These are phyloP conservation scores for Puma concolor DNA, from an alignment of 2,113 vertebrate genomes.

Conservation along the genomic window DNA sequence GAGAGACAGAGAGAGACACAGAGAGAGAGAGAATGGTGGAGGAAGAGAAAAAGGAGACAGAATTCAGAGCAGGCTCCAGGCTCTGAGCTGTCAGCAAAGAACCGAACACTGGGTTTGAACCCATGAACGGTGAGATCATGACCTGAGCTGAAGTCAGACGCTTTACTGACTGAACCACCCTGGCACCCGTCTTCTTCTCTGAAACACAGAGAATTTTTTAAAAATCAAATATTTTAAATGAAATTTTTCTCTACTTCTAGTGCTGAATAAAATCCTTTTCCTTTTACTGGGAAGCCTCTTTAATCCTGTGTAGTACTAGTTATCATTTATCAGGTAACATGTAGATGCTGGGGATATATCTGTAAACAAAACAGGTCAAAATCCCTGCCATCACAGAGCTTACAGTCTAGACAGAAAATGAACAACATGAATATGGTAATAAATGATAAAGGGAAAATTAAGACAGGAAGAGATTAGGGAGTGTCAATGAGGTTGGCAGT, in stretches of 20 bases:
- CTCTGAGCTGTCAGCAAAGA: no score
- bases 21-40: no score
- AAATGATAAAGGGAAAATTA: slow-evolving; percentile 1
- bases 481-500: neutral
- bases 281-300: neutral
- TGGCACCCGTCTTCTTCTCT: no score
- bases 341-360: neutral
- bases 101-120: no score
- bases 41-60: no score
- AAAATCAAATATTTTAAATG: neutral
- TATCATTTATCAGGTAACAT: neutral
- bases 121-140: no score
- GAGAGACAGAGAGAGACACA: no score
- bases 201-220: neutral
- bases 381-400: neutral
- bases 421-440: neutral
- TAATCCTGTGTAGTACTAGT: neutral
- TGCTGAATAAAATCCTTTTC: neutral
- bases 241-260: neutral
- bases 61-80: no score
- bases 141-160: no score
- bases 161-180: no score
- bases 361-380: neutral
- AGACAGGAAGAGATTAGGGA: neutral
- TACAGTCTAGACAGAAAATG: neutral